Evolutionary conservation across 2,113 vertebrate species (phyloP), one percentile per base, ranked within the genome.

Genomic region (Nycticorax nycticorax): DNA sequence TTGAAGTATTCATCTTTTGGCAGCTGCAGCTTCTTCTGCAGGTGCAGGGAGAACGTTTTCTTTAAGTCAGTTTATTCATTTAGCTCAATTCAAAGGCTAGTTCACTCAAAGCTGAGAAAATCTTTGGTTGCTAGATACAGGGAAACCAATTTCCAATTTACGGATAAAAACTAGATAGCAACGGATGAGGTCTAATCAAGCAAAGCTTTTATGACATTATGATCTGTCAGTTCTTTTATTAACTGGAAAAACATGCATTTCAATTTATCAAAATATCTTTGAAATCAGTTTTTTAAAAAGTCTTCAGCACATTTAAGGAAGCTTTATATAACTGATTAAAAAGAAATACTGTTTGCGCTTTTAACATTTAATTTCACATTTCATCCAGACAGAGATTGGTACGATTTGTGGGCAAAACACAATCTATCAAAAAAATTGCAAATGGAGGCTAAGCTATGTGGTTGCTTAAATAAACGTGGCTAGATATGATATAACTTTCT

Each of bases 21-120:
- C 96, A 97, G 96, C 93, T 95, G 95, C 75, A 74, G 93, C 82
- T 96, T 93, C 82, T 96, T 79, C 78, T 95, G 96, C 95, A 97
- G 96, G 93, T 97, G 96, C 96, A 95, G 95, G 60, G 75, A 76
- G 67, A 93, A 83, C 55, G 66, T 92, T 93, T 95, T 72, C 52
- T 55, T 90, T 73, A 79, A 93, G 57, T 33, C 77, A 83, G 57
- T 94, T 91, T 59, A 95, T 96, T 96, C 96, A 96, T 90, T 45
- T 30, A 76, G 71, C 78, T 79, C 94, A 62, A 91, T 69, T 96
- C 96, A 97, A 96, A 94, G 90, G 67, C 93, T 39, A n/a, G 89
- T 88, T 96, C 78, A 83, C 67, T 92, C 24, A 37, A 92, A 77
- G 94, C 92, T 88, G 78, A 73, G 93, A 96, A 94, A 96, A 95